Base-by-base conservation (phyloP, 2,888 invertebrate species). In the Epiblema foenella region DNA sequence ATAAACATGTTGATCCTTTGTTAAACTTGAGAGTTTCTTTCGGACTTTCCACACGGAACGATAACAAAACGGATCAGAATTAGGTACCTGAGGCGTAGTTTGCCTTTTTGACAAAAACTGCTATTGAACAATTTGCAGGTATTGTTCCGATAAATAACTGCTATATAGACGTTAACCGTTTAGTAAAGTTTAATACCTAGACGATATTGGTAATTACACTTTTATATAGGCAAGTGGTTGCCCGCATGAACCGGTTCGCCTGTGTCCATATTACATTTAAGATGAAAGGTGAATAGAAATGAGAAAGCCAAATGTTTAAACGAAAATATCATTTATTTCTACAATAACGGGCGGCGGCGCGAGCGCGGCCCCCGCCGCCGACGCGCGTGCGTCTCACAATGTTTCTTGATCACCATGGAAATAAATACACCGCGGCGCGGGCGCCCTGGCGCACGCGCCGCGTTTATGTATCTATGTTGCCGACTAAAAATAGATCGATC, bases 301-400 rank as follows among this genome's bases (percentile, higher is more conserved):
- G 86, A 90, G 86, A 84, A n/a, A 86, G 81, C 81, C 85, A 85
- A 86, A 86, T 79, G 77, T 85, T 84, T 93, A 93, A 93, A 93
- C 93, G 92, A 93, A 93, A 93, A 93, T 93, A 93, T 92, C 91
- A 91, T 93, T 93, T 93, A 93, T 92, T 93, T 91, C 93, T 93
- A 93, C 87, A 89, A 86, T 89, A 91, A 89, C 86, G 89, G 83
- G 84, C 86, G 84, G 81, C 87, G 84, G 83, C 83, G 81, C 80
- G 79, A 78, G 81, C 79, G 77, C 77, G 74, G 82, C 82, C 78
- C 80, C 75, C 81, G 79, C 80, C 81, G 85, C 81, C 85, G 78
- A 78, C 85, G 81, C 88, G 84, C 86, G 90, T 90, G 91, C 90
- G 87, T 90, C 89, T 90, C 91, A 89, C 90, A 90, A 89, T 90